These are phyloP conservation scores for Alcedo atthis DNA, from an alignment of 2,797 vertebrate species.

Conservation along the genomic window DNA sequence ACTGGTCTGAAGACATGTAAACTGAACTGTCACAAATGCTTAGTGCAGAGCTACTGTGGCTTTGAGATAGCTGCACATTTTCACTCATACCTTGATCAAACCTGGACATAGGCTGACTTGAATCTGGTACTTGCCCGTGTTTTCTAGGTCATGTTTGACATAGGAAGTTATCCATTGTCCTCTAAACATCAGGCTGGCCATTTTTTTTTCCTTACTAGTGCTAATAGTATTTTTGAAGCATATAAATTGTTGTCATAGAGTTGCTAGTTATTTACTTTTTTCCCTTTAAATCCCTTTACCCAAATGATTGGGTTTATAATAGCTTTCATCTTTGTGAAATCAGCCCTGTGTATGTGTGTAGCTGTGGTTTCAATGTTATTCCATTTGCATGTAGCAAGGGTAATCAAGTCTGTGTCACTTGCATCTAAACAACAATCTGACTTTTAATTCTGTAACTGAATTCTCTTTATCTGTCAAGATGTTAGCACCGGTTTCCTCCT, in stretches of 20 bases:
- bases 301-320: neutral
- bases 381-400: neutral
- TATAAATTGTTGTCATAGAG: neutral
- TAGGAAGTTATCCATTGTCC: neutral
- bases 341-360: neutral
- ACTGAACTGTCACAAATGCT: neutral
- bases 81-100: neutral
- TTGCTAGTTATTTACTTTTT: neutral
- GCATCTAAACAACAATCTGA: constrained; percentile 11
- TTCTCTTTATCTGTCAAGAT: constrained; percentile 16
- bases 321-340: neutral
- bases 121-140: neutral
- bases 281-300: neutral
- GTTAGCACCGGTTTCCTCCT: neutral
- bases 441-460: constrained; percentile 6
- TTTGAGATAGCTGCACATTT: neutral
- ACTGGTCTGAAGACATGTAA: neutral
- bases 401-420: neutral
- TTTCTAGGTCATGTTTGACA: neutral
- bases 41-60: neutral
- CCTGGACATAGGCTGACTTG: neutral
- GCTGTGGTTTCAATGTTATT: neutral
- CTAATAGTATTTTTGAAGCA: neutral
- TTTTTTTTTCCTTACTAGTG: neutral
- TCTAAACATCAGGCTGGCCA: neutral